Evolutionary conservation across 1,140 invertebrate genomes (phyloP), one percentile per base, ranked within the genome.

Genomic region (Pseudomyrmex pallidus): DNA sequence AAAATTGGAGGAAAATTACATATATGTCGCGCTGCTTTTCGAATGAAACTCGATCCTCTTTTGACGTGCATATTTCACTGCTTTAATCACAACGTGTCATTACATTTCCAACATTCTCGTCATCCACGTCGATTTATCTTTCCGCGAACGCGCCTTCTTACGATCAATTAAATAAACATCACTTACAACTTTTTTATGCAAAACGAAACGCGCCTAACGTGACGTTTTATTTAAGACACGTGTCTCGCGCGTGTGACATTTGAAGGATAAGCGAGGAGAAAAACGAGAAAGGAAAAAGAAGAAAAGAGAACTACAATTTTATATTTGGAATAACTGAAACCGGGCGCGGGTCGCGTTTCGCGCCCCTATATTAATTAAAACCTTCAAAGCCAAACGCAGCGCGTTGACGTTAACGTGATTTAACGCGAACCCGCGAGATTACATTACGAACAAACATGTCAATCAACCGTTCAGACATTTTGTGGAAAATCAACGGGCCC

Each of bases 361-460:
- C 35, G 35, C 35, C 66, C 66, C 67, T 46, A 59, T 72, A 80
- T 80, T 80, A 80, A 80, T 80, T 80, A 80, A 80, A 80, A 80
- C 76, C 76, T 80, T 80, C 76, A 80, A 80, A 80, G 76, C 64
- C 76, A 80, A 80, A 59, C 54, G 66, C 66, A 54, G 15, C 76
- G 76, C 66, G 76, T 80, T 59, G 76, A 80, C 76, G 66, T 80
- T 80, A 80, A 80, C 76, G 76, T 80, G 76, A 80, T 80, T 80
- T 80, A 70, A 80, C 76, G 76, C 66, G 76, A 80, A 80, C 66
- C 66, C 76, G 76, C 76, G 76, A 80, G 76, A 80, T 80, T 80
- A 80, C 76, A 80, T 80, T 80, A 80, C 76, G 76, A 80, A 80
- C 70, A 80, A 80, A 80, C 76, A 80, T 80, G 76, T 80, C 76